These are phyloP conservation scores for Pachyramphus minor DNA, from an alignment of 2,113 vertebrate species.

Conservation along the genomic window DNA sequence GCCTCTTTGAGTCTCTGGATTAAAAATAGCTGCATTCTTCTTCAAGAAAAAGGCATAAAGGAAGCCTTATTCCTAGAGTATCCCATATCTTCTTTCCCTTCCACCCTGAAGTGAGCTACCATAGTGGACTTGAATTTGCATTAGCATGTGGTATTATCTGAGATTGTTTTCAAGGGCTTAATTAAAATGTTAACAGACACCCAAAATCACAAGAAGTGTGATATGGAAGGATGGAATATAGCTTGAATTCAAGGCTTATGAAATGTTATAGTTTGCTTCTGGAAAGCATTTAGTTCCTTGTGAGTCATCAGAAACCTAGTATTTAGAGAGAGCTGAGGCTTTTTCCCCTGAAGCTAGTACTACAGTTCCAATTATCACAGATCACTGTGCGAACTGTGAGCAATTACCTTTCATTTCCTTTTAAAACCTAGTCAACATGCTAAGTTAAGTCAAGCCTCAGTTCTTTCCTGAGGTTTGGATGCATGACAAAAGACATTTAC, in stretches of 20 bases:
- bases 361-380: background rate
- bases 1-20: background rate
- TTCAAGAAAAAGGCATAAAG: background rate
- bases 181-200: background rate
- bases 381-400: background rate
- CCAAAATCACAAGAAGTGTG: background rate
- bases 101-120: background rate
- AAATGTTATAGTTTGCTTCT: background rate
- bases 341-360: background rate
- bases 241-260: background rate
- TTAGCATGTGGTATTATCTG: background rate
- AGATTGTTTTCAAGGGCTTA: background rate
- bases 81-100: background rate
- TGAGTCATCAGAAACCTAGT: background rate
- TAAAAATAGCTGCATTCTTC: background rate
- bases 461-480: background rate
- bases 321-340: background rate
- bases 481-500: background rate
- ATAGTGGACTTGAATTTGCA: background rate
- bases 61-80: background rate
- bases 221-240: background rate
- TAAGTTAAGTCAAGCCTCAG: background rate
- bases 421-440: background rate
- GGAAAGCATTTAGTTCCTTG: background rate
- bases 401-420: background rate